phyloP scores from a whole-genome alignment of 2,888 invertebrate species.

The Nephrocerus scutellatus region DNA sequence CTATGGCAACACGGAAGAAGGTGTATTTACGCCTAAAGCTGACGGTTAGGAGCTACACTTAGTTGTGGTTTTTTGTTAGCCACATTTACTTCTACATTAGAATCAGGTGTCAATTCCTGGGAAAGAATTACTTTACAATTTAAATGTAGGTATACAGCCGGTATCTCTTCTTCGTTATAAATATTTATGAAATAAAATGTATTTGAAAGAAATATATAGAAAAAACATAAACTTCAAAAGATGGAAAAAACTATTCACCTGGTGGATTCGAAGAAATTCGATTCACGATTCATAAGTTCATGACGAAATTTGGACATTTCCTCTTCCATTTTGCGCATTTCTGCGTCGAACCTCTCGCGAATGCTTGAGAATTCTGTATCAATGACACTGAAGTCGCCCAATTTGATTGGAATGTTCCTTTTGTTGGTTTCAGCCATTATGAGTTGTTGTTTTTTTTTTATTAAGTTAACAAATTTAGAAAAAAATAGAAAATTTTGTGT shows the following conservation, averaged over 20 bases:
- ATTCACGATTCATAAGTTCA: slow-evolving; percentile 87
- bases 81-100: no score
- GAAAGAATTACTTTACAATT: no score
- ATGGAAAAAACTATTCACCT: slow-evolving; percentile 55
- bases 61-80: no score
- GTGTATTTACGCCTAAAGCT: no score
- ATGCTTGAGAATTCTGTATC: slow-evolving; percentile 96
- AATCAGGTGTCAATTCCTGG: no score
- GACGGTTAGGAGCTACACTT: no score
- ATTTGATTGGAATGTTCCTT: slow-evolving; percentile 86
- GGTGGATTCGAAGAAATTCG: slow-evolving; percentile 84
- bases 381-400: slow-evolving; percentile 91
- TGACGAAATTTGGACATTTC: slow-evolving; percentile 94
- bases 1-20: no score
- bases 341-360: slow-evolving; percentile 88
- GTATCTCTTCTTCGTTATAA: no score
- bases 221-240: not conserved
- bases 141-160: no score
- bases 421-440: slow-evolving; percentile 79
- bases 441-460: slow-evolving; percentile 20
- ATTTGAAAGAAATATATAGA: not conserved
- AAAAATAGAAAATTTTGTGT: no score
- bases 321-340: slow-evolving; percentile 98
- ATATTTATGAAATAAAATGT: no score
- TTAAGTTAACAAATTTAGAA: no score